These are phyloP conservation scores for Brachycybe producta DNA, from an alignment of 2,888 invertebrate genomes.

Conservation along the genomic window DNA sequence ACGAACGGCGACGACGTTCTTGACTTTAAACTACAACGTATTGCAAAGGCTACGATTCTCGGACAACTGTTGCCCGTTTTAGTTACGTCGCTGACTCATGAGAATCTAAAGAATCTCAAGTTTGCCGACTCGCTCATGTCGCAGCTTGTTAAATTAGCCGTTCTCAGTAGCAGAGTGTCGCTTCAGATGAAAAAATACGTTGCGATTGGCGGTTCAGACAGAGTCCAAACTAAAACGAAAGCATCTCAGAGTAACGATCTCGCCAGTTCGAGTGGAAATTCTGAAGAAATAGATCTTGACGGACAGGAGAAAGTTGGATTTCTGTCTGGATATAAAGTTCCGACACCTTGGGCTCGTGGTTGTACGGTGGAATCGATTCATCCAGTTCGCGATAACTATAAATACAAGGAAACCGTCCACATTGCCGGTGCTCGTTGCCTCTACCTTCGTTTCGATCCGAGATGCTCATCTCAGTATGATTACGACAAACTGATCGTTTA, in stretches of 20 bases:
- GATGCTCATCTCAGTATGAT: constrained; percentile 36
- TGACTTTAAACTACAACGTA: constrained; percentile 29
- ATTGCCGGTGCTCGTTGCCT: constrained; percentile 34
- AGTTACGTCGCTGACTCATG: constrained; percentile 31
- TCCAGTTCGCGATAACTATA: constrained; percentile 35
- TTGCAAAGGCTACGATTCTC: constrained; percentile 31
- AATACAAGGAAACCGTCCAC: constrained; percentile 34
- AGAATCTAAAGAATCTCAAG: constrained; percentile 28
- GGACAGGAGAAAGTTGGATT: constrained; percentile 32
- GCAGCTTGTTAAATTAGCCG: constrained; percentile 30
- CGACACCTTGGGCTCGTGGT: constrained; percentile 35
- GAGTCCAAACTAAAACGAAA: background rate
- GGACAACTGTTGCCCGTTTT: constrained; percentile 32
- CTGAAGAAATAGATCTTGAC: constrained; percentile 16
- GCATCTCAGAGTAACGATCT: background rate
- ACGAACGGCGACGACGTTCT: constrained; percentile 26
- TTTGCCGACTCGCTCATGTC: constrained; percentile 31
- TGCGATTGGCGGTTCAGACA: background rate
- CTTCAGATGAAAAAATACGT: constrained; percentile 12
- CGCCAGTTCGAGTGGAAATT: background rate
- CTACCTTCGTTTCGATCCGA: constrained; percentile 32
- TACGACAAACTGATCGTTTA: constrained; percentile 35
- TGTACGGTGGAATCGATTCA: constrained; percentile 34
- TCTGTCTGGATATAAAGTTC: constrained; percentile 32
- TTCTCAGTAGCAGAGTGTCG: constrained; percentile 29